Evolutionary conservation across 2,797 vertebrate genomes (phyloP), one percentile per base, ranked within the genome.

Genomic region (Selene dorsalis): DNA sequence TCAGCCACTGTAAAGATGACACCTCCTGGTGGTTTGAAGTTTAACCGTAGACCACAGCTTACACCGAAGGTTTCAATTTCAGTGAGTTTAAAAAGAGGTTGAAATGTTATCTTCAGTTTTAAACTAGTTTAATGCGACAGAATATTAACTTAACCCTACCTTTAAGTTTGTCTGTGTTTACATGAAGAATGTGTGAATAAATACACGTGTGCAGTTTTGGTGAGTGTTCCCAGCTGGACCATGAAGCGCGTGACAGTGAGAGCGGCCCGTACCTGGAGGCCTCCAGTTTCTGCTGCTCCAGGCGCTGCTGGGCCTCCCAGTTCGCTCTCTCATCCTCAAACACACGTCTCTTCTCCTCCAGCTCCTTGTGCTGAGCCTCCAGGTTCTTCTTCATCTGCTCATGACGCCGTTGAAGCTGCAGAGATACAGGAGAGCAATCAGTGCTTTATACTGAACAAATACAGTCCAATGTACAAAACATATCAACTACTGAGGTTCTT

Each of bases 351-450:
- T 97, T 97, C 83, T 99, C 98, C 90, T 99, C 98, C 86, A 99
- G 85, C 79, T 99, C 98, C 91, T 95, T 97, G 93, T 99, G 97
- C 70, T 99, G 98, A 38, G 97, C 97, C 91, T 99, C 98, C 93
- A 99, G 94, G 87, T 98, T 99, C 95, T 98, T 99, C 80, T 97
- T 99, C 98, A 99, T 99, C 89, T 99, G 98, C 88, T 99, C 98
- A 0, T 99, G 97, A 84, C 98, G 97, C 59, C 97, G 93, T 72
- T 98, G 97, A 72, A 99, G 96, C 98, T 98, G 66, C 79, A 84
- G 75, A 20, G 14, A 69, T 30, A 61, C 41, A 10, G 20, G 45
- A 64, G 13, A 2, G 12, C n/a, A 35, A 18, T 75, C 7, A 80
- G 56, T 4, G n/a, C 3, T 67, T 55, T 22, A 4, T 9, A 12